Conservation (phyloP, 2,113 vertebrate genomes). For the Amazona guildingii region DNA sequence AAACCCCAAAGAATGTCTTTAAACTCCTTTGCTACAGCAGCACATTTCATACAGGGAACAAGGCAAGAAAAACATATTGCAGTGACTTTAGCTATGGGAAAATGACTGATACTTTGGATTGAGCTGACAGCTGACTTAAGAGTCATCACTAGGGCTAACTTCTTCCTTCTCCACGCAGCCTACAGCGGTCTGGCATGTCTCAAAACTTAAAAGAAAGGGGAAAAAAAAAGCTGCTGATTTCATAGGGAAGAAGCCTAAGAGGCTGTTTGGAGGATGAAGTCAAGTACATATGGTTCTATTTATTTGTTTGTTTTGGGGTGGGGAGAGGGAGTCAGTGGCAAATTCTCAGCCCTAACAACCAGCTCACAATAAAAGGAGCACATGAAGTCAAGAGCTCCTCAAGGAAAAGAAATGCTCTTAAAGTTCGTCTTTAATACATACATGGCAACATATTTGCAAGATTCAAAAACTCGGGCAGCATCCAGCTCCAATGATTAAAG, state of each 20-base stretch:
- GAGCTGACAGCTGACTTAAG: not conserved
- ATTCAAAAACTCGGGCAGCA: constrained; percentile 13
- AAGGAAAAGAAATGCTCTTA: constrained; percentile 23
- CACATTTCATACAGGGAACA: not conserved
- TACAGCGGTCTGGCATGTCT: constrained; percentile 29
- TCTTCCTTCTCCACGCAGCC: not conserved
- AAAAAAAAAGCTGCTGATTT: constrained; percentile 10
- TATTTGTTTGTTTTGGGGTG: constrained; percentile 64
- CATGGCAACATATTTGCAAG: constrained; percentile 22
- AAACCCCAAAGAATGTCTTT: not conserved
- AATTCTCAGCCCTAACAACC: constrained; percentile 58
- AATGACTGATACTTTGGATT: not conserved
- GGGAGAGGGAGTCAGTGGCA: constrained; percentile 54
- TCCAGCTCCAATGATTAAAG: not conserved
- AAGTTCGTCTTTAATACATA: constrained; percentile 39
- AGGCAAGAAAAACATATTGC: constrained; percentile 10
- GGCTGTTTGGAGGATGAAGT: constrained; percentile 45
- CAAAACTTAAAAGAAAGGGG: not conserved
- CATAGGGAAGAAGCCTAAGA: constrained; percentile 34
- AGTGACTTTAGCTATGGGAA: not conserved
- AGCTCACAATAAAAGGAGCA: constrained; percentile 39
- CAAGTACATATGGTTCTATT: constrained; percentile 63
- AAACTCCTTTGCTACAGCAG: not conserved
- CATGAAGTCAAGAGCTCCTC: constrained; percentile 30
- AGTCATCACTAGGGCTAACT: not conserved